Percentiles rank a stretch among this genome's conserved stretches.
phyloP scores from a whole-genome alignment of 2,113 vertebrate species.

The Myiagra hebetior region DNA sequence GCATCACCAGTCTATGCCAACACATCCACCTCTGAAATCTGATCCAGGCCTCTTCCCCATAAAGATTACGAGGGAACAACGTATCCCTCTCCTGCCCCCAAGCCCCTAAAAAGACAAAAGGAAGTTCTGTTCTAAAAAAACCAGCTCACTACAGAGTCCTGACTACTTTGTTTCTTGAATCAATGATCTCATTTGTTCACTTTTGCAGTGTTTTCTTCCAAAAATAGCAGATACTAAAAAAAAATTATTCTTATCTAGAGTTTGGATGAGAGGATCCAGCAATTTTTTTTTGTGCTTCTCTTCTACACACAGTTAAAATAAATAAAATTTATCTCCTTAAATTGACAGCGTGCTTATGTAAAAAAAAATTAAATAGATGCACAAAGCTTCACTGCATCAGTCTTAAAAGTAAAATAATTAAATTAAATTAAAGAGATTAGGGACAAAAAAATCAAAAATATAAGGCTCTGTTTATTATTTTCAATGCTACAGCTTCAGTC shows the following conservation, averaged over 20 bases:
- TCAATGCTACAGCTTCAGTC: not conserved
- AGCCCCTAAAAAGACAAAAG: not conserved
- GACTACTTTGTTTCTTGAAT: not conserved
- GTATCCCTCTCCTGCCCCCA: not conserved
- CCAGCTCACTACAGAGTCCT: not conserved
- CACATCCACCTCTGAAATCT: not conserved
- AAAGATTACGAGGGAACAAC: not conserved
- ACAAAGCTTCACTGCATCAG: not conserved
- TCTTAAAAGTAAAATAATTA: not conserved
- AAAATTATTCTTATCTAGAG: not conserved
- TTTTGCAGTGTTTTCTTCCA: not conserved
- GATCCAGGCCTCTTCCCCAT: not conserved
- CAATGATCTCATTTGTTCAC: not conserved
- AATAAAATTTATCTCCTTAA: not conserved
- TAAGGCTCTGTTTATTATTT: not conserved
- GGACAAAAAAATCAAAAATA: not conserved
- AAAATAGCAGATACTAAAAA: not conserved
- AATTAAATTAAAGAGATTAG: not conserved
- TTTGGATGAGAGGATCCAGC: not conserved
- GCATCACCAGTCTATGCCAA: not conserved
- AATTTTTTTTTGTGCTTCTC: not conserved
- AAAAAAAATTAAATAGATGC: not conserved
- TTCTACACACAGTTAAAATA: not conserved
- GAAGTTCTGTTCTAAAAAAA: not conserved
- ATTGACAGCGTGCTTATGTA: not conserved